phyloP scores from a whole-genome alignment of 1,140 invertebrate genomes.

The Nasonia longicornis region DNA sequence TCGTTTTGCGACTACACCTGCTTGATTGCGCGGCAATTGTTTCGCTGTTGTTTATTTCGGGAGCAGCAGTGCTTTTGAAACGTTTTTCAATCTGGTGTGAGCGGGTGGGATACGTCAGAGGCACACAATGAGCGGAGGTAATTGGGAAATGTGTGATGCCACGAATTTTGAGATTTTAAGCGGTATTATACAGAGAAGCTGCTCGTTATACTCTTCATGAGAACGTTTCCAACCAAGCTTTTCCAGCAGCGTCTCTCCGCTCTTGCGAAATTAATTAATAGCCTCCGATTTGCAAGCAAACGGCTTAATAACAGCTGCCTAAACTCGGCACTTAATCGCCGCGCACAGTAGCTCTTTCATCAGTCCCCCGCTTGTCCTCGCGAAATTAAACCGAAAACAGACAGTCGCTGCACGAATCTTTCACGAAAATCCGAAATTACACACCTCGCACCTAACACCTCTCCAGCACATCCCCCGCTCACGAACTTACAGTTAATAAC shows the following conservation, averaged over 20 bases:
- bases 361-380: not conserved
- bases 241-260: not conserved
- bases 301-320: not conserved
- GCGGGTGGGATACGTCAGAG: not conserved
- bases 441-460: not conserved
- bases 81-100: not conserved
- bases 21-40: not conserved
- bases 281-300: too few species aligned
- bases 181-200: too few species aligned
- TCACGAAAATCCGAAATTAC: not conserved
- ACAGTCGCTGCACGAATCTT: not conserved
- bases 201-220: not conserved
- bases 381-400: not conserved
- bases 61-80: not conserved
- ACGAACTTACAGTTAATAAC: slow-evolving; percentile 34
- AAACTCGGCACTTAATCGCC: not conserved
- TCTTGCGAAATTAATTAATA: not conserved
- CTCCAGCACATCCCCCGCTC: not conserved
- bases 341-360: not conserved
- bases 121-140: not conserved
- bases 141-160: not conserved
- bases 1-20: not conserved
- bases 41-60: not conserved
- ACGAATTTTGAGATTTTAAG: not conserved
- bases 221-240: not conserved